Conservation (phyloP, 1,140 invertebrate genomes). For the Brachionus sp. region DNA sequence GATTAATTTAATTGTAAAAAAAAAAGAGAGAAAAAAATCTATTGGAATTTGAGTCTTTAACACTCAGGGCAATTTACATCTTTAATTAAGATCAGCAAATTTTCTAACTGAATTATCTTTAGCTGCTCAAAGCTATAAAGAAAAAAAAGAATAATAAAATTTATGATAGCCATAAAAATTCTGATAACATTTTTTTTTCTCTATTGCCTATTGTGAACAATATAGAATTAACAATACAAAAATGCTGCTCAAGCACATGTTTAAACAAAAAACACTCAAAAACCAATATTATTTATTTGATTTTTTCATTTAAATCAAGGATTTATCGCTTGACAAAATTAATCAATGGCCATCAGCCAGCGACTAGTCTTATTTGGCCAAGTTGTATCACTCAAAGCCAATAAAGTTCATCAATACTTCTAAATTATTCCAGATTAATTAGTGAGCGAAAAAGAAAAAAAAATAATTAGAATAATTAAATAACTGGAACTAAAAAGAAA, state of each 20-base stretch:
- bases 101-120: conserved; percentile 18
- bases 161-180: conserved; percentile 35
- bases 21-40: background rate
- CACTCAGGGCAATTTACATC: background rate
- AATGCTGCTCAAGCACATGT: conserved; percentile 8
- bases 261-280: background rate
- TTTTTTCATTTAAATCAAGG: background rate
- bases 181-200: conserved; percentile 18
- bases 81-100: conserved; percentile 17
- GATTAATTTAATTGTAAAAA: background rate
- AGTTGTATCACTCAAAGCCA: background rate
- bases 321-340: background rate
- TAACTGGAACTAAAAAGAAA: conserved; percentile 30
- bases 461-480: background rate
- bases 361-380: background rate
- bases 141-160: background rate
- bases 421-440: conserved; percentile 20
- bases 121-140: background rate
- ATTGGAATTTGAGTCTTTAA: background rate
- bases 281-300: background rate
- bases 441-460: background rate
- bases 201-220: background rate
- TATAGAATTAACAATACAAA: background rate
- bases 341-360: background rate
- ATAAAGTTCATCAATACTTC: background rate